These are phyloP conservation scores for Nycticebus coucang DNA, from an alignment of 2,113 vertebrate species.

Conservation along the genomic window DNA sequence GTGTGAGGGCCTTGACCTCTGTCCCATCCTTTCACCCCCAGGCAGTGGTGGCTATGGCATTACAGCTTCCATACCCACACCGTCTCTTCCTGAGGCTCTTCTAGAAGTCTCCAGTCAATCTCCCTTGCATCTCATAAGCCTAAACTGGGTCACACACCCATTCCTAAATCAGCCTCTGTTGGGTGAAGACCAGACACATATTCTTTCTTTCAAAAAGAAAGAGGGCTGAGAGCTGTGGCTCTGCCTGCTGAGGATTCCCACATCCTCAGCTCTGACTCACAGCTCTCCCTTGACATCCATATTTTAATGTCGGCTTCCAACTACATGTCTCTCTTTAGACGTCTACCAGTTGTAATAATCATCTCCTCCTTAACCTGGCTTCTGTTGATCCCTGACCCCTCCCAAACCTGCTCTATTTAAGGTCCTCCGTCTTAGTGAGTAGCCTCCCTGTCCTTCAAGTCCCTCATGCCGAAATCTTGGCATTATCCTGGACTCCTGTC, in stretches of 20 bases:
- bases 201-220: no score
- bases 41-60: not conserved
- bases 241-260: not conserved
- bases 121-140: not conserved
- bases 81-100: not conserved
- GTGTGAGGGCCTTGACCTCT: not conserved
- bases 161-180: not conserved
- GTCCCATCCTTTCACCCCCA: not conserved
- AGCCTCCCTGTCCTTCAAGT: accelerated
- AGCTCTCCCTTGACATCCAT: not conserved
- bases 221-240: not conserved
- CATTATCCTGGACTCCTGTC: not conserved
- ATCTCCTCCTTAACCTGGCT: not conserved
- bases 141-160: not conserved
- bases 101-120: not conserved
- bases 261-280: not conserved
- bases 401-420: no score
- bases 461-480: not conserved
- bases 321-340: not conserved
- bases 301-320: not conserved
- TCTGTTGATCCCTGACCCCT: not conserved
- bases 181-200: not conserved
- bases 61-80: not conserved
- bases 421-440: not conserved
- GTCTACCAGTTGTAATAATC: not conserved